Evolutionary conservation across 1,140 invertebrate genomes (phyloP).

Genomic region (Drosophila oshimai): DNA sequence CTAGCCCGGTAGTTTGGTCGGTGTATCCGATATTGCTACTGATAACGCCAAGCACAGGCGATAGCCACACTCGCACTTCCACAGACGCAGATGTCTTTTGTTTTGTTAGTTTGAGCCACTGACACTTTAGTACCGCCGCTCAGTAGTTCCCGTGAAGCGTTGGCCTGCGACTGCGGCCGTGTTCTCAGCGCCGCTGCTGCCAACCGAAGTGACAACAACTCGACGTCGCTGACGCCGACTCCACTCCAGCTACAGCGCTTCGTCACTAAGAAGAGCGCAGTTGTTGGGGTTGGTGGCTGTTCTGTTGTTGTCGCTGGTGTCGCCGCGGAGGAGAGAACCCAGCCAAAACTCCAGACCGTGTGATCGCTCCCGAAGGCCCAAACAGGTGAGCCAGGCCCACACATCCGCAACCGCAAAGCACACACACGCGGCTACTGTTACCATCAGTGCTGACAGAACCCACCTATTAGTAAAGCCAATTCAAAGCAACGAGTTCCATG

Average conservation of each 20-base stretch:
- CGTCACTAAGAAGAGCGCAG: slow-evolving; percentile 69
- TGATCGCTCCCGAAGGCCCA: slow-evolving; percentile 69
- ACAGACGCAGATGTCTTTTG: slow-evolving; percentile 15
- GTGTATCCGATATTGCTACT: slow-evolving; percentile 20
- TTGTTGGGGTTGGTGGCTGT: too few species aligned
- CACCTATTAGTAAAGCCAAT: too few species aligned
- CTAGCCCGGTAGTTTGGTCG: background rate
- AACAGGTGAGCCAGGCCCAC: slow-evolving; percentile 51
- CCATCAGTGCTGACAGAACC: background rate
- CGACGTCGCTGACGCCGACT: slow-evolving; percentile 36
- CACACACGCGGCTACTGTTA: background rate
- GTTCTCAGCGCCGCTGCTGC: slow-evolving; percentile 46
- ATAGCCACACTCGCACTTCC: slow-evolving; percentile 16
- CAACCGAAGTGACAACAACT: slow-evolving; percentile 39
- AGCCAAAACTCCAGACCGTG: slow-evolving; percentile 64
- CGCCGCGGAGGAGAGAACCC: slow-evolving; percentile 46
- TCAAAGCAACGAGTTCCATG: too few species aligned
- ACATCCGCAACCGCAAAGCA: slow-evolving; percentile 5
- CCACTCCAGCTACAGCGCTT: slow-evolving; percentile 16
- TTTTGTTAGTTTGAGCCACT: slow-evolving; percentile 26
- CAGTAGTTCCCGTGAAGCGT: slow-evolving; percentile 53
- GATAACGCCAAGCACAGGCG: slow-evolving; percentile 12
- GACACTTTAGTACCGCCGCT: slow-evolving; percentile 15
- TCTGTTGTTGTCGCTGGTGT: slow-evolving; percentile 45
- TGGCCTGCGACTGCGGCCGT: slow-evolving; percentile 50